phyloP scores from a whole-genome alignment of 2,113 vertebrate genomes.

The Steatornis caripensis region DNA sequence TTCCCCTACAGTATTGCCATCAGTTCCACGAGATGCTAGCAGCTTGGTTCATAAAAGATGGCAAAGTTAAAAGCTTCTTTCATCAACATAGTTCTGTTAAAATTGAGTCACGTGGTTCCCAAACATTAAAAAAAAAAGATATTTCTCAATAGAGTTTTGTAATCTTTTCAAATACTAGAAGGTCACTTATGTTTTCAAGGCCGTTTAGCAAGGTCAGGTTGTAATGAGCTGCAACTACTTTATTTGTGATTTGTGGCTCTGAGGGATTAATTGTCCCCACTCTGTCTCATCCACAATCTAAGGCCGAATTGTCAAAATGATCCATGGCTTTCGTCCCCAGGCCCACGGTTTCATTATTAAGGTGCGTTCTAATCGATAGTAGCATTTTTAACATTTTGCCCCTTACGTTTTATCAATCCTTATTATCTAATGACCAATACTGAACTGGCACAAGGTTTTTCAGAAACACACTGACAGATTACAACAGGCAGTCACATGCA shows the following conservation, averaged over 20 bases:
- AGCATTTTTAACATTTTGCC: conserved; percentile 83
- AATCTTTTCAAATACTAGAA: conserved; percentile 79
- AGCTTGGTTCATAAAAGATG: neutral
- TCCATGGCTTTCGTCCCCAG: conserved; percentile 79
- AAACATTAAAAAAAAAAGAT: neutral
- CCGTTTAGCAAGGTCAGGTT: conserved; percentile 84
- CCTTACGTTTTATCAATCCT: conserved; percentile 83
- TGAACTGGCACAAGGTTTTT: conserved; percentile 72
- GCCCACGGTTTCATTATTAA: conserved; percentile 82
- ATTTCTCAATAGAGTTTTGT: conserved; percentile 64
- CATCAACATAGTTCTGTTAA: conserved; percentile 11
- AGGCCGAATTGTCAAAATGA: conserved; percentile 82
- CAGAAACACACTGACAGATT: conserved; percentile 72
- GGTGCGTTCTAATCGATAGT: conserved; percentile 80
- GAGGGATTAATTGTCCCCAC: conserved; percentile 87
- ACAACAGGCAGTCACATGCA: conserved; percentile 77
- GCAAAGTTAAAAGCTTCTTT: conserved; percentile 40
- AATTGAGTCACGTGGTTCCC: neutral
- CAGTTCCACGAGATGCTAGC: neutral
- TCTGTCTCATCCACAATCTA: conserved; percentile 79
- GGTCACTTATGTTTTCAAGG: conserved; percentile 82
- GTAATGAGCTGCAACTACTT: conserved; percentile 83
- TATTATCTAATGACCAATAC: conserved; percentile 86
- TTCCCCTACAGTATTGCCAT: neutral
- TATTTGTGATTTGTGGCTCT: conserved; percentile 82